Base-by-base conservation (phyloP, 2,113 vertebrate species). In the Mesembrinibis cayennensis region DNA sequence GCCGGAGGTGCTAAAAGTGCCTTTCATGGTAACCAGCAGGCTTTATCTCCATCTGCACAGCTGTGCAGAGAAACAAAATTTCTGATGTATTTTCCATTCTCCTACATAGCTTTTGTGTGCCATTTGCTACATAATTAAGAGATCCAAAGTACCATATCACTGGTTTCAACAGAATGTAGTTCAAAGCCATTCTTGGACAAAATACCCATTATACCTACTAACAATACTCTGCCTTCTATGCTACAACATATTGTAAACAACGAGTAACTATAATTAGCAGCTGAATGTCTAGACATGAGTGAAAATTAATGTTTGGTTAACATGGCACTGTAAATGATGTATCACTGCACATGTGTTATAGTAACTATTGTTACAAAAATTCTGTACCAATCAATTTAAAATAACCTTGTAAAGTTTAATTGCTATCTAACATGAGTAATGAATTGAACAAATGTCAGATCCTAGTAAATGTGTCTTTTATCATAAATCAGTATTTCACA, bases 391-490 rank as follows among this genome's bases (percentile, higher is more conserved):
- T 97, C 91, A 96, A 93, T 91, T 94, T 88, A 74, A 93, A 97
- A 86, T 86, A 97, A 96, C 87, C 93, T 96, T 94, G 97, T 94
- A 94, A 95, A 91, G 50, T 93, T 95, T 95, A 97, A 97, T 88
- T 96, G 84, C 89, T 93, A 77, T 94, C 84, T 93, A 91, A 86
- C 87, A 77, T 7, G 66, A 91, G 79, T 90, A 96, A 95, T 85
- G 84, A 95, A 97, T 93, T 94, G 94, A 97, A 88, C 94, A 97
- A 95, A 70, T 91, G 94, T 96, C 95, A 91, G 49, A 86, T 66
- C 71, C 90, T 59, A 45, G 49, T 88, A 94, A 95, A 70, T 59
- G 74, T 91, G 94, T 74, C 81, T 87, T 95, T 95, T 80, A 91
- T 88, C 89, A 97, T 95, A 97, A 96, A 96, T 95, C 79, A 95